These are phyloP conservation scores for Zelostemma sp. DNA, from an alignment of 1,140 invertebrate genomes.

Conservation along the genomic window DNA sequence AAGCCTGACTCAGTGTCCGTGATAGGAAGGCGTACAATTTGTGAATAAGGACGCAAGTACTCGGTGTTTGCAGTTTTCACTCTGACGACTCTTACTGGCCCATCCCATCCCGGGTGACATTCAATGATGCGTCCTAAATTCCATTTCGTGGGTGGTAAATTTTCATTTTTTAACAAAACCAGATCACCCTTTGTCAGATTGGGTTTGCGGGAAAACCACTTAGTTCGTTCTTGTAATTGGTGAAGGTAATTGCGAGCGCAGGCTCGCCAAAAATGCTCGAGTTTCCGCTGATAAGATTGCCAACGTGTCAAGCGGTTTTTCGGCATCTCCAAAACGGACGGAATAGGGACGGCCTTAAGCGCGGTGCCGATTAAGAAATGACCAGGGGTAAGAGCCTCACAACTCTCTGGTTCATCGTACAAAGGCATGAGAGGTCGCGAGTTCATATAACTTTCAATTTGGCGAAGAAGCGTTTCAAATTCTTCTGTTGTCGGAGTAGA, in stretches of 20 bases:
- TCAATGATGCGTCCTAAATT: conserved; percentile 8
- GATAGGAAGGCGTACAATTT: no score
- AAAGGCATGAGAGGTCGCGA: conserved; percentile 32
- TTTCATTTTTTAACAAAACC: conserved; percentile 14
- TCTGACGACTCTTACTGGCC: no score
- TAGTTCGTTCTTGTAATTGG: conserved; percentile 11
- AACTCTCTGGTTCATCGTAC: conserved; percentile 16
- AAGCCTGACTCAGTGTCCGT: no score
- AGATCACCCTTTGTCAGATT: conserved; percentile 13
- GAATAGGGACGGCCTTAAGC: conserved; percentile 12
- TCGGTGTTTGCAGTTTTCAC: no score
- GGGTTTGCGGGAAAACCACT: not conserved
- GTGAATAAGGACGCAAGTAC: no score
- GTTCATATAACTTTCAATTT: conserved; percentile 43
- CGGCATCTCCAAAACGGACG: not conserved
- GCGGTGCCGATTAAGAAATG: conserved; percentile 49
- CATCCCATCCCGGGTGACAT: conserved; percentile 8
- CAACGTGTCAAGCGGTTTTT: conserved; percentile 16
- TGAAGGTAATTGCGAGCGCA: conserved; percentile 14
- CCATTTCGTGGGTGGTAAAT: conserved; percentile 17
- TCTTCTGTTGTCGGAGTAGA: conserved; percentile 32
- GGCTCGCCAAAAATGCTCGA: conserved; percentile 9
- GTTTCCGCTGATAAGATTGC: not conserved
- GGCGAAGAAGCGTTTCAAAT: conserved; percentile 25
- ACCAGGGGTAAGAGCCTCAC: conserved; percentile 24